Evolutionary conservation across 2,888 invertebrate species (phyloP).

Genomic region (Ametastegia equiseti): DNA sequence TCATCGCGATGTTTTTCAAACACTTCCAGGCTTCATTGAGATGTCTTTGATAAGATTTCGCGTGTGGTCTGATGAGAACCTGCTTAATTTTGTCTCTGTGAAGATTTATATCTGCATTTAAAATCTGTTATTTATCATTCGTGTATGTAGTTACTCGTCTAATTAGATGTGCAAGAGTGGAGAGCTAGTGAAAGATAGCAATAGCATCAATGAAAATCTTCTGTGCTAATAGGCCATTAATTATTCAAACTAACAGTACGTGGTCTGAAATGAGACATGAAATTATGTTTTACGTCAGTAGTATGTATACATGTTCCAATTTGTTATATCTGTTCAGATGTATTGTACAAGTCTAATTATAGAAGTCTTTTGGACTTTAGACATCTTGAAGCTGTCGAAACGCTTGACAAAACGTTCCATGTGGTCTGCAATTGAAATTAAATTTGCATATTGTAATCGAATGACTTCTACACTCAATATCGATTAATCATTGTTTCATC

Average conservation of each 20-base stretch:
- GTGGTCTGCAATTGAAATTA: background rate
- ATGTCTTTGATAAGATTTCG: background rate
- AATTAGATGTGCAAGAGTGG: background rate
- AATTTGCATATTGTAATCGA: background rate
- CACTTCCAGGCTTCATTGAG: background rate
- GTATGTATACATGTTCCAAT: background rate
- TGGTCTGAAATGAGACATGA: background rate
- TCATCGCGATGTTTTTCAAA: background rate
- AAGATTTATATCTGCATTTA: background rate
- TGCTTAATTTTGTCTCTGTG: background rate
- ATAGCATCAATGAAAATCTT: background rate
- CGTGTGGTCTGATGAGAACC: background rate
- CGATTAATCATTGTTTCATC: conserved; percentile 7
- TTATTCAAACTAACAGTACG: background rate
- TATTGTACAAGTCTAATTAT: background rate
- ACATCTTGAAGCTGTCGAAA: background rate
- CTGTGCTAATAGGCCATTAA: background rate
- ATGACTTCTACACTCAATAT: background rate
- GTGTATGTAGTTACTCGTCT: background rate
- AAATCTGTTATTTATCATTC: background rate
- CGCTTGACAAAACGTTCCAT: background rate
- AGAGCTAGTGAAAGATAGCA: no score
- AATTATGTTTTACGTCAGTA: background rate
- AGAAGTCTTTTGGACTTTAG: background rate
- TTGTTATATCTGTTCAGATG: background rate